phyloP scores from a whole-genome alignment of 2,113 vertebrate species.

The Poeciliopsis turrubarensis region DNA sequence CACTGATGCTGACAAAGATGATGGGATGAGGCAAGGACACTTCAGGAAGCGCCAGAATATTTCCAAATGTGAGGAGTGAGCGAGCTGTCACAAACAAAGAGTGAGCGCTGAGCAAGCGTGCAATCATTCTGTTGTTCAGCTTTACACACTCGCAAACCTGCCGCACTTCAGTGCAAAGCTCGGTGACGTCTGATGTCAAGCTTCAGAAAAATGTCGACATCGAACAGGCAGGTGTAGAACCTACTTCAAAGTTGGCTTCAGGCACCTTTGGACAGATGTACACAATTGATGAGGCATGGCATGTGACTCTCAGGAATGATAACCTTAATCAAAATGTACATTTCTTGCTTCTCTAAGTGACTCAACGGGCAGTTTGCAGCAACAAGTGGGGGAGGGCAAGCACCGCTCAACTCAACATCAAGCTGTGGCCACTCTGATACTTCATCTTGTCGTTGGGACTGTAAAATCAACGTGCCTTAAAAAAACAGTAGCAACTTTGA shows the following conservation, averaged over 20 bases:
- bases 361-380: neutral
- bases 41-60: constrained; percentile 50
- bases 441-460: too few relatives aligned
- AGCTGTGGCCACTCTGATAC: neutral
- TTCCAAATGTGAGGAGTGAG: constrained; percentile 28
- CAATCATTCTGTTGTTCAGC: neutral
- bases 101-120: constrained; percentile 1
- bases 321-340: too few relatives aligned
- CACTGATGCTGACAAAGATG: constrained; percentile 65
- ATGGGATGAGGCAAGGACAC: constrained; percentile 63
- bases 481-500: too few relatives aligned
- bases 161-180: constrained; percentile 2
- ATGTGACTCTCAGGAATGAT: too few relatives aligned
- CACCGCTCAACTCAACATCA: too few relatives aligned
- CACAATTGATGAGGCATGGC: too few relatives aligned
- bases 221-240: constrained; percentile 35
- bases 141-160: constrained; percentile 20
- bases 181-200: constrained; percentile 2
- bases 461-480: too few relatives aligned
- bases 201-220: constrained; percentile 12
- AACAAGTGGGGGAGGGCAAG: neutral
- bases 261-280: too few relatives aligned
- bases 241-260: too few relatives aligned
- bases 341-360: neutral
- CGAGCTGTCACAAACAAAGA: constrained; percentile 14